phyloP scores from a whole-genome alignment of 2,113 vertebrate genomes.

The Xerus inauris region DNA sequence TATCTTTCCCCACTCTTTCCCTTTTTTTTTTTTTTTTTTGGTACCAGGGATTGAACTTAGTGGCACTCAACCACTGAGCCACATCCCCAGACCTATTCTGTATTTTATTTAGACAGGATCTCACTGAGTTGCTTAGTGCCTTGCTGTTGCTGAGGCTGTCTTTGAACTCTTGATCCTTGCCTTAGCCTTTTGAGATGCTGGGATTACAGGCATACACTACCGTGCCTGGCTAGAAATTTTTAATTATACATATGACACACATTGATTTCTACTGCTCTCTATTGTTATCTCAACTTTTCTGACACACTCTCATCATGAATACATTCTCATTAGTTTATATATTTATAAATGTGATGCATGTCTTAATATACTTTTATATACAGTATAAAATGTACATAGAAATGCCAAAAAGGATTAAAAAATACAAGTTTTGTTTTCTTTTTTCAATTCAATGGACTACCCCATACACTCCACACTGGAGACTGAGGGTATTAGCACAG shows the following conservation, averaged over 20 bases:
- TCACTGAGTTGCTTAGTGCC: too few relatives aligned
- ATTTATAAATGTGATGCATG: not conserved
- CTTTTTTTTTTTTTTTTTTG: not conserved
- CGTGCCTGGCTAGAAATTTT: not conserved
- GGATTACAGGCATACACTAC: too few relatives aligned
- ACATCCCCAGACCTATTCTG: too few relatives aligned
- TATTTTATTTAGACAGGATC: too few relatives aligned
- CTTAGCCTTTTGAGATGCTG: too few relatives aligned
- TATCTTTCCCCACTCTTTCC: not conserved
- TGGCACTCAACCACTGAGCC: too few relatives aligned
- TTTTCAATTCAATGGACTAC: not conserved
- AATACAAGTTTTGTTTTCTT: conserved; percentile 52
- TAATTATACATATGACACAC: not conserved
- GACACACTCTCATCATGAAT: not conserved
- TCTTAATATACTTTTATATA: not conserved
- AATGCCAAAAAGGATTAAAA: not conserved
- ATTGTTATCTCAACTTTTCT: conserved; percentile 5
- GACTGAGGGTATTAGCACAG: not conserved
- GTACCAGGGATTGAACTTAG: too few relatives aligned
- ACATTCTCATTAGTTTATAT: not conserved
- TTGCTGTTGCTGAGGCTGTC: too few relatives aligned
- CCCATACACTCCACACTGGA: not conserved
- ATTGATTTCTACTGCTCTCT: not conserved
- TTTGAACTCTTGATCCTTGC: too few relatives aligned
- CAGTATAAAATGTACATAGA: not conserved